Evolutionary conservation across 2,797 vertebrate species (phyloP).

Genomic region (Eremophila alpestris): DNA sequence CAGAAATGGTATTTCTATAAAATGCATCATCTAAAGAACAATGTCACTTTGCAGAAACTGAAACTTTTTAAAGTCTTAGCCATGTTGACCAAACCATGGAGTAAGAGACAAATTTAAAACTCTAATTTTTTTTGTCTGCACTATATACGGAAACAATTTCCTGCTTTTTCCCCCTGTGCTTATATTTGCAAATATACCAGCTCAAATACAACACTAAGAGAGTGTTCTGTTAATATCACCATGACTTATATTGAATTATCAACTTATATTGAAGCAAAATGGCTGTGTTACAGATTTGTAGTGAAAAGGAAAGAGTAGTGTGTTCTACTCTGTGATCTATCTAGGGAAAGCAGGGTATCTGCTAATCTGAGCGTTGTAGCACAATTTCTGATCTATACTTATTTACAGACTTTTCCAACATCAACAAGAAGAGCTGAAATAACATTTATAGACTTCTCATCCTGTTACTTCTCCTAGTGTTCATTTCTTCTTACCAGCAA

Average conservation of each 20-base stretch:
- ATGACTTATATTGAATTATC: neutral
- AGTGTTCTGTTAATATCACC: neutral
- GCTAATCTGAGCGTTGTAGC: neutral
- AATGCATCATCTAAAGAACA: neutral
- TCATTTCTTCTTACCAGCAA: neutral
- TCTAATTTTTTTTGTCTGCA: neutral
- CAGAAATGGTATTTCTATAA: neutral
- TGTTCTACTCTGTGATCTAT: neutral
- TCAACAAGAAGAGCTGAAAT: neutral
- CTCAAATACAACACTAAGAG: neutral
- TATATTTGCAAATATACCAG: neutral
- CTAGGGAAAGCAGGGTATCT: neutral
- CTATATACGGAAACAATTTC: neutral
- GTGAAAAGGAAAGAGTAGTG: neutral
- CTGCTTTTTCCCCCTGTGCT: rapidly evolving
- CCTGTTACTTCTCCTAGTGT: neutral
- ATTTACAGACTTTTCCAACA: neutral
- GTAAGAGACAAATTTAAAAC: neutral
- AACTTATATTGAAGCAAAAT: neutral
- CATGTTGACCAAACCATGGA: neutral
- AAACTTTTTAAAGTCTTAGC: neutral
- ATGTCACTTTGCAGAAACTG: neutral
- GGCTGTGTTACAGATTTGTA: rapidly evolving
- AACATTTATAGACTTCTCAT: neutral
- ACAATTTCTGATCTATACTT: neutral